Conservation (phyloP, 1,140 invertebrate species). For the Homarus americanus region DNA sequence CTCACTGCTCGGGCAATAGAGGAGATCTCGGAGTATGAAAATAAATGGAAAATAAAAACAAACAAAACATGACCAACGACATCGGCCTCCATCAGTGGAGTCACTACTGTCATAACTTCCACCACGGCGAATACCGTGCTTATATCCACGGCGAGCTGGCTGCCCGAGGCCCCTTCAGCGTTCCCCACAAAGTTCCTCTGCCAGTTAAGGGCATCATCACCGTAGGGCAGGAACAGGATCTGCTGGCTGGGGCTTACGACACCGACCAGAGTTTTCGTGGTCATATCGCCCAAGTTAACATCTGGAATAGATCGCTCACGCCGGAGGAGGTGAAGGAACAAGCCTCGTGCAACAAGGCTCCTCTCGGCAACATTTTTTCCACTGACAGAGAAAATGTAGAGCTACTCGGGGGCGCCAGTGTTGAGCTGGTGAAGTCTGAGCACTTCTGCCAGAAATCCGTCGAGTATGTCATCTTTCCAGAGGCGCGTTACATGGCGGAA, state of each 20-base stretch:
- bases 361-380: slow-evolving; percentile 57
- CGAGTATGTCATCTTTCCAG: slow-evolving; percentile 65
- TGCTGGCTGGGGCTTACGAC: slow-evolving; percentile 57
- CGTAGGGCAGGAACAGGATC: slow-evolving; percentile 62
- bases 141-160: slow-evolving; percentile 59
- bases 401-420: slow-evolving; percentile 49
- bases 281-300: slow-evolving; percentile 58
- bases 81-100: slow-evolving; percentile 64
- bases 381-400: slow-evolving; percentile 58
- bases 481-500: slow-evolving; percentile 58
- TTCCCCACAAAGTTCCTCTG: slow-evolving; percentile 60
- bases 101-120: slow-evolving; percentile 68
- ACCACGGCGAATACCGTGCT: slow-evolving; percentile 59
- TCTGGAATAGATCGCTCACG: slow-evolving; percentile 59
- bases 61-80: slow-evolving; percentile 69
- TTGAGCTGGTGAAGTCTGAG: slow-evolving; percentile 28
- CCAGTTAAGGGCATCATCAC: slow-evolving; percentile 65
- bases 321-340: slow-evolving; percentile 47
- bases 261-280: slow-evolving; percentile 65
- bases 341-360: slow-evolving; percentile 28
- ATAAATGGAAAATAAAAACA: too few species aligned
- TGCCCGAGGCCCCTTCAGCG: slow-evolving; percentile 61
- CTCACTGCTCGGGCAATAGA: too few species aligned
- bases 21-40: too few species aligned
- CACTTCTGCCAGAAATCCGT: slow-evolving; percentile 54